Evolutionary conservation across 2,888 invertebrate species (phyloP), one percentile per base, ranked within the genome.

Genomic region (Miltochrista miniata): DNA sequence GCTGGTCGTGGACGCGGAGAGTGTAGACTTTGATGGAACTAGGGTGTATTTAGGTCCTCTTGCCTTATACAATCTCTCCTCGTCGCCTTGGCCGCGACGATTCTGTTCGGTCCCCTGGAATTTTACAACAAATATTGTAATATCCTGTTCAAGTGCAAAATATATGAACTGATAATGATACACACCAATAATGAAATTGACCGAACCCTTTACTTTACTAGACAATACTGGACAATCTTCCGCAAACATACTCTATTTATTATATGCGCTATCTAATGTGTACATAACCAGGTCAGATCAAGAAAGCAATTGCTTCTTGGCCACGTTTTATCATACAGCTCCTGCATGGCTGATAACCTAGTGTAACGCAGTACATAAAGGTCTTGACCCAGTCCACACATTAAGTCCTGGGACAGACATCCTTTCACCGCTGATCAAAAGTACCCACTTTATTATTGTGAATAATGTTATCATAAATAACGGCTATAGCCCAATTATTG

Each of bases 1-100:
- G 76, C 93, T 92, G 70, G 94, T 93, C 49, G 94, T 93, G 36
- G 94, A 93, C 33, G 93, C 83, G 1, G 94, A 93, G 11, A 94
- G 81, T 30, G 92, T 92, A 40, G 92, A 87, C 46, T 82, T 79
- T 2, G 92, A 92, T 24, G 92, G 92, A 34, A 92, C 92, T 43
- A 92, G 73, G 9, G 89, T 85, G 85, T 92, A 92, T 61, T 90
- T 92, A 1, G 90, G 84, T 29, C 91, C 90, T 24, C 87, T 81
- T 15, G 81, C 65, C 53, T 82, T 72, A 69, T 89, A 89, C 59
- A 90, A 68, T 43, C 89, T 81, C 70, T 90, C 91, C 66, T 90
- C 92, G 83, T 90, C 88, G 67, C 78, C 79, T 75, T 88, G 88
- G 45, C 84, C 86, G 41, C 87, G 87, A 38, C 87, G 86, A 57